Evolutionary conservation across 2,797 vertebrate species (phyloP).

Genomic region (Sarcophilus harrisii): DNA sequence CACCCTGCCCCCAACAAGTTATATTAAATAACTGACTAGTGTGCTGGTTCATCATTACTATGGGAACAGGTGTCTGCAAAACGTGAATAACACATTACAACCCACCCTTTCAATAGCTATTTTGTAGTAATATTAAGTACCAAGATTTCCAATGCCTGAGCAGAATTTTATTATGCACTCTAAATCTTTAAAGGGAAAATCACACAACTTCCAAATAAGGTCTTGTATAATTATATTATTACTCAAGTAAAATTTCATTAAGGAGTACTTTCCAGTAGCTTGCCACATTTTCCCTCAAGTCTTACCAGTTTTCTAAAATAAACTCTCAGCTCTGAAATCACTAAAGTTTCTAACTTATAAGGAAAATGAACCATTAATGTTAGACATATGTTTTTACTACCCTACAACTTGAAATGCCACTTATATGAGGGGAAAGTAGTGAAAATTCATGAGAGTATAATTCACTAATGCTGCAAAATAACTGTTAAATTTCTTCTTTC

Average conservation of each 20-base stretch:
- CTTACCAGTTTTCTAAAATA: constrained; percentile 8
- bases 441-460: constrained; percentile 53
- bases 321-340: constrained; percentile 70
- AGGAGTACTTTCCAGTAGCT: constrained; percentile 55
- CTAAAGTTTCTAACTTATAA: constrained; percentile 58
- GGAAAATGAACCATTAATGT: constrained; percentile 65
- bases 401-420: constrained; percentile 73
- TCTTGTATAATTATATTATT: constrained; percentile 4
- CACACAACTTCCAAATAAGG: constrained; percentile 21
- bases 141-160: constrained; percentile 34
- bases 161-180: constrained; percentile 25
- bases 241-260: constrained; percentile 67
- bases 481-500: constrained; percentile 63
- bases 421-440: constrained; percentile 65
- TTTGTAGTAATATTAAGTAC: constrained; percentile 15
- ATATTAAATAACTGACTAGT: neutral
- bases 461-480: constrained; percentile 60
- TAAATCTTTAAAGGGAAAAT: constrained; percentile 22
- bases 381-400: constrained; percentile 72
- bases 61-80: constrained; percentile 19
- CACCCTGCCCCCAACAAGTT: constrained; percentile 2
- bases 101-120: neutral
- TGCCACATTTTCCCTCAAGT: neutral
- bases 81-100: constrained; percentile 1
- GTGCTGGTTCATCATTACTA: neutral